phyloP scores from a whole-genome alignment of 2,888 invertebrate genomes.

The Parapristionchus giblindavisi region DNA sequence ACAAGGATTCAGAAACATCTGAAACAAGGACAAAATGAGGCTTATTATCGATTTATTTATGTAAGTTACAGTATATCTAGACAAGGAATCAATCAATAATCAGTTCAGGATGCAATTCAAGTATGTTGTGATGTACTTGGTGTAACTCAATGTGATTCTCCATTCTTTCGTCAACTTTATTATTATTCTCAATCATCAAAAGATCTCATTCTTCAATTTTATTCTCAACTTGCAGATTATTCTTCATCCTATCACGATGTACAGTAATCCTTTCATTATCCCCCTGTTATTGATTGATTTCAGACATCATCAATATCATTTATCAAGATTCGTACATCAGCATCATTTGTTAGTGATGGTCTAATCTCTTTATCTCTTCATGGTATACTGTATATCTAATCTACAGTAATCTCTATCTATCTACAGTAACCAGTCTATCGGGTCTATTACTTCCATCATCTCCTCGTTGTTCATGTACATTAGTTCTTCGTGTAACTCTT shows the following conservation, averaged over 20 bases:
- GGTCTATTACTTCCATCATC: constrained; percentile 20
- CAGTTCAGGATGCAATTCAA: constrained; percentile 12
- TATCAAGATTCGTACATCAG: constrained; percentile 13
- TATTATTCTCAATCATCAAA: constrained; percentile 25
- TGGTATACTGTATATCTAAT: not conserved
- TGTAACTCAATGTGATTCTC: constrained; percentile 18
- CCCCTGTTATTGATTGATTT: not conserved
- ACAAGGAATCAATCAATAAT: not conserved
- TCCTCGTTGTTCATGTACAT: not conserved
- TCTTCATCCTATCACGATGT: constrained; percentile 8
- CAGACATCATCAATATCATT: not conserved
- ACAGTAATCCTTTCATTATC: not conserved
- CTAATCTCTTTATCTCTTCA: constrained; percentile 19
- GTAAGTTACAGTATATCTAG: too few species aligned
- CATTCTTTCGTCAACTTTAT: constrained; percentile 32
- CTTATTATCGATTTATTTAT: constrained; percentile 30
- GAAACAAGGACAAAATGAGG: not conserved
- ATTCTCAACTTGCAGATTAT: constrained; percentile 8
- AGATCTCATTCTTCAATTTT: constrained; percentile 26
- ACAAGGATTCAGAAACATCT: constrained; percentile 2
- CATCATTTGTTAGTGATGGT: constrained; percentile 18
- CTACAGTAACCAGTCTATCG: constrained; percentile 5
- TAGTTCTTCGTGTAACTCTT: constrained; percentile 20
- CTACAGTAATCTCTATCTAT: not conserved
- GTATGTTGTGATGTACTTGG: constrained; percentile 5